A percentile compares a stretch with the other conserved stretches of the same genome.
Conservation (phyloP, 2,888 invertebrate species). For the Pristionchus maxplancki region DNA sequence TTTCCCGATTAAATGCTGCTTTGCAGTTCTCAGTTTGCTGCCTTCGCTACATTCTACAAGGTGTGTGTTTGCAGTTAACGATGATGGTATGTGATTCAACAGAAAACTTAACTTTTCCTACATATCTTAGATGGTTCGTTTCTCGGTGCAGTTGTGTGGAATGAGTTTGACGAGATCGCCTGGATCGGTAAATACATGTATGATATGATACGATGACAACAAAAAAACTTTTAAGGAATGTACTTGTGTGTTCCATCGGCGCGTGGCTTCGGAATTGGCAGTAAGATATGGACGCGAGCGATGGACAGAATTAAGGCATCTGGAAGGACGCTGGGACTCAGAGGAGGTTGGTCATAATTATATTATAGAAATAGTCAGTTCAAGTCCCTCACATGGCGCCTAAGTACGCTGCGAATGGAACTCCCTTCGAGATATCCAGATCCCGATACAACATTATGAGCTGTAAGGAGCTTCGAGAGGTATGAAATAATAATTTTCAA, state of each 20-base stretch:
- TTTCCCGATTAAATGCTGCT: not conserved
- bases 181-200: not conserved
- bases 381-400: not conserved
- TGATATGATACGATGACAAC: too few relatives aligned
- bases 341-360: not conserved
- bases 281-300: not conserved
- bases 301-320: not conserved
- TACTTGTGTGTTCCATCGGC: not conserved
- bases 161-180: not conserved
- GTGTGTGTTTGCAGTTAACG: not conserved
- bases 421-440: not conserved
- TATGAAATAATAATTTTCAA: not conserved
- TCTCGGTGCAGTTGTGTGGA: not conserved
- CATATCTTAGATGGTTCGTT: not conserved
- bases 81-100: constrained; percentile 28
- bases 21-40: not conserved
- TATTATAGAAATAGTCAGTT: not conserved
- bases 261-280: not conserved
- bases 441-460: not conserved
- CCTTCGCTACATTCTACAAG: not conserved
- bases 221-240: too few relatives aligned
- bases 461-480: not conserved
- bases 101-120: too few relatives aligned
- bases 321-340: not conserved
- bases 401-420: not conserved